Evolutionary conservation across 2,113 vertebrate genomes (phyloP).

Genomic region (Antechinus stuartii): DNA sequence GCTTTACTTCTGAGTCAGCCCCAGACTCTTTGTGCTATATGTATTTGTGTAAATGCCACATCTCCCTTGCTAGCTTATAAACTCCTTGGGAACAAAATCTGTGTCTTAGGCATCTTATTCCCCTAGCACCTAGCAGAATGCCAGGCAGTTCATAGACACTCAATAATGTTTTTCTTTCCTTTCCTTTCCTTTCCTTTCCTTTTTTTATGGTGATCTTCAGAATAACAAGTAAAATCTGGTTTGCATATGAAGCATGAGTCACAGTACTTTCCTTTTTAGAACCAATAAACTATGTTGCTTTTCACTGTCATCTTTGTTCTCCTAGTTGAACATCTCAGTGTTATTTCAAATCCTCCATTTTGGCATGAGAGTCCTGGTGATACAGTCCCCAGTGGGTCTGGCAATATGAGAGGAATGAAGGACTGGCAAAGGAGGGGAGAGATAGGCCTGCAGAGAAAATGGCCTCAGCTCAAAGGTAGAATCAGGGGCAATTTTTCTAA

Average conservation of each 20-base stretch:
- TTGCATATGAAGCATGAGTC: conserved; percentile 59
- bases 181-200: neutral
- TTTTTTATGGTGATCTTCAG: conserved; percentile 25
- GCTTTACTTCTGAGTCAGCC: neutral
- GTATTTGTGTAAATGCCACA: neutral
- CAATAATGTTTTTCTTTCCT: neutral
- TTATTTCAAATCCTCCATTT: conserved; percentile 48
- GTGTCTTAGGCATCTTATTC: neutral
- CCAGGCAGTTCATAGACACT: neutral
- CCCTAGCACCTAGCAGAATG: neutral
- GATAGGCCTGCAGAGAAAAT: neutral
- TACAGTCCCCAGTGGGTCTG: neutral
- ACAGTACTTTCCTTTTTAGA: conserved; percentile 73
- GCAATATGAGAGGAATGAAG: neutral
- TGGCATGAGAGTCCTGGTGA: conserved; percentile 24
- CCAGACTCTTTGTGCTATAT: neutral
- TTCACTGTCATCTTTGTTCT: conserved; percentile 62
- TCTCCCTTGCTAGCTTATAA: neutral
- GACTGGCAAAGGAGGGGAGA: neutral
- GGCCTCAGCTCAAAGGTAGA: neutral
- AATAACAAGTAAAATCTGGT: conserved; percentile 44
- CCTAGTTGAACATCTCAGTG: conserved; percentile 62
- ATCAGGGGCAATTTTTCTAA: neutral
- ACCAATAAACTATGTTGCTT: conserved; percentile 50
- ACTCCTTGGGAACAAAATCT: neutral